A percentile compares a stretch with the other conserved stretches of the same genome.
Conservation (phyloP, 2,113 vertebrate species). For the Megaceryle maxima region DNA sequence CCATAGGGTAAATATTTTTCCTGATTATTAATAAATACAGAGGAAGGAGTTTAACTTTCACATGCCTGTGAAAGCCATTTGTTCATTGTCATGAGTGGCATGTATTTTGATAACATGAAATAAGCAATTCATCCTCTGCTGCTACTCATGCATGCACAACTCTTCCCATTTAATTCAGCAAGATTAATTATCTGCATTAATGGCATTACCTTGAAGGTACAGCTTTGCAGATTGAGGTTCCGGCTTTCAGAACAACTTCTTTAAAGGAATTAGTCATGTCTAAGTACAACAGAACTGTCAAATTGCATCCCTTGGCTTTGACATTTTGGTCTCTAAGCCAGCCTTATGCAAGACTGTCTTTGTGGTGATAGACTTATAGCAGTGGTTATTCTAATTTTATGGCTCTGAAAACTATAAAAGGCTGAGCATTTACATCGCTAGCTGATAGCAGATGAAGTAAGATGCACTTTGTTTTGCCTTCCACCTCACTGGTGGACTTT, state of each 20-base stretch:
- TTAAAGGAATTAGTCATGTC: slow-evolving; percentile 53
- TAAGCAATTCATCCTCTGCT: neutral
- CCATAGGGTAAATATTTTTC: neutral
- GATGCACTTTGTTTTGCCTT: neutral
- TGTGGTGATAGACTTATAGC: neutral
- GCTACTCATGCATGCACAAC: neutral
- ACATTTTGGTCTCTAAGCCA: neutral
- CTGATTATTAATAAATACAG: neutral
- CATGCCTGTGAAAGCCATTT: neutral
- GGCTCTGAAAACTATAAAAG: neutral
- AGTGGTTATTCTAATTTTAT: neutral
- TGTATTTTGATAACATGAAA: slow-evolving; percentile 8
- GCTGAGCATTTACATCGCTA: neutral
- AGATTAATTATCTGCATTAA: slow-evolving; percentile 62
- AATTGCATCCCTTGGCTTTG: neutral
- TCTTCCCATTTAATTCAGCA: slow-evolving; percentile 55
- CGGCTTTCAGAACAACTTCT: slow-evolving; percentile 26
- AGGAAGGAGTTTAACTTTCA: neutral
- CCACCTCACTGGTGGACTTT: neutral
- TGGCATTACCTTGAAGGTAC: slow-evolving; percentile 42
- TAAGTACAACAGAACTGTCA: slow-evolving; percentile 27
- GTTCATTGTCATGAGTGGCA: neutral
- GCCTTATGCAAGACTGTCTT: neutral
- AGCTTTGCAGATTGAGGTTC: slow-evolving; percentile 1
- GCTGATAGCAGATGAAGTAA: neutral